phyloP scores from a whole-genome alignment of 2,888 invertebrate genomes.

The Octonoba sinensis region DNA sequence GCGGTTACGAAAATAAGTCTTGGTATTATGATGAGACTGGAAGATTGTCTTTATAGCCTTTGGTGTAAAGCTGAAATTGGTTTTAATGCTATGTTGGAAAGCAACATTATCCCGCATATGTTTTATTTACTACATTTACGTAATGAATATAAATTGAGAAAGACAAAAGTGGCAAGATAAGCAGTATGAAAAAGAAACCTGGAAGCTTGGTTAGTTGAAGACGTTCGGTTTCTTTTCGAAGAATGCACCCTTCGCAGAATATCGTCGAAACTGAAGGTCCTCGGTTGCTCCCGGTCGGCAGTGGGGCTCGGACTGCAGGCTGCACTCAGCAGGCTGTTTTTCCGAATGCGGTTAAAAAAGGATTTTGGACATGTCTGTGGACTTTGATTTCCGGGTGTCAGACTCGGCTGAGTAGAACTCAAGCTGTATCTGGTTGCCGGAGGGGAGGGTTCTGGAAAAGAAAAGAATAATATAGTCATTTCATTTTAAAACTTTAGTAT shows the following conservation, averaged over 20 bases:
- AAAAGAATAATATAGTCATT: not conserved
- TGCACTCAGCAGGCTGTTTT: conserved; percentile 84
- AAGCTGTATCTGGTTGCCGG: conserved; percentile 65
- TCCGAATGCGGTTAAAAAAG: conserved; percentile 86
- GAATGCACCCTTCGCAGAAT: conserved; percentile 62
- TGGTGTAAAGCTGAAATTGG: no score
- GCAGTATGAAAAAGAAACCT: conserved; percentile 1
- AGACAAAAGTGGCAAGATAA: not conserved
- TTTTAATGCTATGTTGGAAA: no score
- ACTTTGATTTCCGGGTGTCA: conserved; percentile 64
- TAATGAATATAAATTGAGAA: not conserved
- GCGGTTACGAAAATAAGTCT: no score
- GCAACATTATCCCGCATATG: no score
- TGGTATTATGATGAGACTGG: no score
- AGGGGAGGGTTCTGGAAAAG: conserved; percentile 61
- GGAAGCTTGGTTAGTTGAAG: conserved; percentile 15
- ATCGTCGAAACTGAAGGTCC: conserved; percentile 80
- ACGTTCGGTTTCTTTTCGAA: conserved; percentile 22
- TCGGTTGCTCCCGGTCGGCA: conserved; percentile 71
- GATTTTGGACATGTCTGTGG: conserved; percentile 74
- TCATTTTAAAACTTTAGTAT: no score
- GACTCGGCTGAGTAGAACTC: conserved; percentile 73
- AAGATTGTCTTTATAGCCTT: no score
- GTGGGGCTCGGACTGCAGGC: conserved; percentile 69
- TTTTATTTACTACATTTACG: not conserved